Percentiles rank a stretch among this genome's conserved stretches.
phyloP scores from a whole-genome alignment of 2,797 vertebrate species.

The Pangasius sanitwongsei region DNA sequence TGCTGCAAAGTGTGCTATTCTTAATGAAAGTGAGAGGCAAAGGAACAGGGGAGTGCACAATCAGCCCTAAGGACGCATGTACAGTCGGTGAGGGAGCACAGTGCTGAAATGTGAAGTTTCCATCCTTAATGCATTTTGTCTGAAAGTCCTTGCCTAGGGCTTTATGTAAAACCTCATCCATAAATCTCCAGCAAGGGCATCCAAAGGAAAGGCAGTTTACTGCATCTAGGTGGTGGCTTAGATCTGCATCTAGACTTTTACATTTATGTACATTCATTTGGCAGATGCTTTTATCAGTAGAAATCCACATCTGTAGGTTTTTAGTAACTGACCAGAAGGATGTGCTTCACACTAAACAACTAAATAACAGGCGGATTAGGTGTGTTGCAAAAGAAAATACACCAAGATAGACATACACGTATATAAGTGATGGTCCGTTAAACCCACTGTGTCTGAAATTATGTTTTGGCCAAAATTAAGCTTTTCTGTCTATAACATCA shows the following conservation, averaged over 20 bases:
- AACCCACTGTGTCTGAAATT: background rate
- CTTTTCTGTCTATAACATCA: no score
- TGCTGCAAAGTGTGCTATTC: background rate
- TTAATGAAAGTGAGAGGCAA: conserved; percentile 13
- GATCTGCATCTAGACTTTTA: background rate
- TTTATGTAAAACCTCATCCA: conserved; percentile 12
- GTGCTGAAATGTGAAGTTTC: conserved; percentile 30
- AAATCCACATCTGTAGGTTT: background rate
- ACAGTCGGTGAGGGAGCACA: background rate
- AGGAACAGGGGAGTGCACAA: background rate
- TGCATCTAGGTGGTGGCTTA: background rate
- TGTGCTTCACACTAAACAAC: background rate
- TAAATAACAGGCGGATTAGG: background rate
- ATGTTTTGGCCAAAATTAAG: no score
- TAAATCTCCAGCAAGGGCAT: conserved; percentile 12
- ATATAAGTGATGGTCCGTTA: no score
- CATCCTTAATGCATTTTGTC: background rate
- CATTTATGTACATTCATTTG: background rate
- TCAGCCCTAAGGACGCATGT: background rate
- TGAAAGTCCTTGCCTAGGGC: conserved; percentile 23
- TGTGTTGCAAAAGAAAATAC: background rate
- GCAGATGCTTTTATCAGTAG: background rate
- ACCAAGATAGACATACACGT: background rate
- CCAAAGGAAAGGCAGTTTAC: background rate
- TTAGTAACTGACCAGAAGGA: background rate